These are phyloP conservation scores for Ochotona curzoniae DNA, from an alignment of 2,113 vertebrate genomes.

Conservation along the genomic window DNA sequence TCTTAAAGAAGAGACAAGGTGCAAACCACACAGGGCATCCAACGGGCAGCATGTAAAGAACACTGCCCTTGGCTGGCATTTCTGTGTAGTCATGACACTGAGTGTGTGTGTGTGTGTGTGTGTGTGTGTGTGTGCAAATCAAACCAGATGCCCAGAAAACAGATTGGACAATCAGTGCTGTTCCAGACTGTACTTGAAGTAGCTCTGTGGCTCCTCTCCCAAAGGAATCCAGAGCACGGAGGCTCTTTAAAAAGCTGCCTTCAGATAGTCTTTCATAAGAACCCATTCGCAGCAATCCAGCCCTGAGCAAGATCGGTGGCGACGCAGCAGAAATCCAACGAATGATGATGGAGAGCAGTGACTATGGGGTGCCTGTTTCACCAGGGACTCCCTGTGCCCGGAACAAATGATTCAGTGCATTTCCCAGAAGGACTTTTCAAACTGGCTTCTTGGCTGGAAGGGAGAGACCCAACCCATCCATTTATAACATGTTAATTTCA, in stretches of 20 bases:
- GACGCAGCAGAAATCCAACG: neutral
- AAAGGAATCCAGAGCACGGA: slow-evolving; percentile 11
- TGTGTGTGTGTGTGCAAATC: neutral
- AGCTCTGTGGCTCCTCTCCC: slow-evolving; percentile 29
- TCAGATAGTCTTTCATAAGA: neutral
- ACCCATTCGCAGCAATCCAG: slow-evolving; percentile 14
- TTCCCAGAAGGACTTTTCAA: slow-evolving; percentile 73
- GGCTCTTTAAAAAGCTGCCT: neutral
- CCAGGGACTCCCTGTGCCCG: neutral
- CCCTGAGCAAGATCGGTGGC: neutral
- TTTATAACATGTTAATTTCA: slow-evolving; percentile 65
- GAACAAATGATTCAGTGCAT: slow-evolving; percentile 62
- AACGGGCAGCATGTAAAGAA: neutral
- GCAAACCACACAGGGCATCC: too few species aligned
- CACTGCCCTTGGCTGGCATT: neutral
- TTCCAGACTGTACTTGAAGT: neutral
- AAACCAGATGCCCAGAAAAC: slow-evolving; percentile 38
- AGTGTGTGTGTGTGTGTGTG: neutral
- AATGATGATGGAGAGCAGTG: too few species aligned
- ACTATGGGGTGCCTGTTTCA: neutral
- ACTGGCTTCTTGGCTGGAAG: slow-evolving; percentile 45
- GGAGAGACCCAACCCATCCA: slow-evolving; percentile 14
- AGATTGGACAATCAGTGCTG: slow-evolving; percentile 24
- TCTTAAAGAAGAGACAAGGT: rapidly evolving
- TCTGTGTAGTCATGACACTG: neutral